Evolutionary conservation across 2,888 invertebrate genomes (phyloP), one percentile per base, ranked within the genome.

Genomic region (Andrena bicolor): DNA sequence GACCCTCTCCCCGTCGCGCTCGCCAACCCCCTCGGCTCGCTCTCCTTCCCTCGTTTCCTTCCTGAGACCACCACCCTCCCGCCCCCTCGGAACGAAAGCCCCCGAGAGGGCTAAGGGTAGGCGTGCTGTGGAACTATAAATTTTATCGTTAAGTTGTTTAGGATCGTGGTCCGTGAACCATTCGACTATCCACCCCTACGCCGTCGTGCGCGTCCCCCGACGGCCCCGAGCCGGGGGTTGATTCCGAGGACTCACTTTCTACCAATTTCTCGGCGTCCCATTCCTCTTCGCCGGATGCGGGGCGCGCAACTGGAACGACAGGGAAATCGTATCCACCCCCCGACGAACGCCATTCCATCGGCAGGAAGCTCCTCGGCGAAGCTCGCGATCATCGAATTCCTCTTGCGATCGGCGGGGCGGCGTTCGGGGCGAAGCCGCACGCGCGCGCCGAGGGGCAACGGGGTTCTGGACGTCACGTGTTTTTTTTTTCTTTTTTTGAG

Each of bases 61-160:
- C 58, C 58, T 58, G 35, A 20, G 3, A 20, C 56, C 56, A 83
- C 76, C 85, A 86, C 82, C 68, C 60, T 48, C 32, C n/a, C 60
- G 65, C 56, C 73, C 81, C 78, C 77, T 63, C 53, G 75, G 73
- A 49, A 71, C 83, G 83, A 85, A 80, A 72, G 84, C 84, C 85
- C 23, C 41, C 6, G 64, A 80, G 88, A 89, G 86, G 90, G 89
- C 87, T 85, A 86, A 90, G 89, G 92, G 91, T 92, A 90, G 93
- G 93, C 93, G 92, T 92, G 92, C 91, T 92, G 86, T 89, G 89
- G 90, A 92, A 92, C 93, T 93, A 94, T 94, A 94, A 94, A 94
- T 94, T 94, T 93, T 92, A 90, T 93, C 93, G 93, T 93, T 93
- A 93, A 93, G 93, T 94, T 94, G 93, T 93, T 93, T 93, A 93